phyloP scores from a whole-genome alignment of 2,797 vertebrate species.

The Poecilia velifera region DNA sequence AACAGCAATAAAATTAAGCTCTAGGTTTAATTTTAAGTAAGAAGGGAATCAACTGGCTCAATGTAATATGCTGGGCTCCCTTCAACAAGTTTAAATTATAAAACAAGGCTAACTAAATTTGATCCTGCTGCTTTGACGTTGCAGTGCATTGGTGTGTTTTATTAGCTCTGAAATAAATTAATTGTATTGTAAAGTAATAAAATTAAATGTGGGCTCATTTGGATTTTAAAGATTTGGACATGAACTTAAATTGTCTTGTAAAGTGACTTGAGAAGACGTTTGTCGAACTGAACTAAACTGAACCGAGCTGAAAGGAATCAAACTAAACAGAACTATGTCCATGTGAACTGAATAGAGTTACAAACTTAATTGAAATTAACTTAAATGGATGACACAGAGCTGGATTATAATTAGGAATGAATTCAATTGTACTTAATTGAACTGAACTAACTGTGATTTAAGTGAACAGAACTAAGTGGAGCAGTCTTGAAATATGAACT shows the following conservation, averaged over 20 bases:
- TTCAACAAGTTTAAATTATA: background rate
- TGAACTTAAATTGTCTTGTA: background rate
- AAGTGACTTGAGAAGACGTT: background rate
- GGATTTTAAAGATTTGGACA: background rate
- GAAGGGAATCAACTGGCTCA: background rate
- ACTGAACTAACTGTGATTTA: background rate
- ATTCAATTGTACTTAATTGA: background rate
- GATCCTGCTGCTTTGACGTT: background rate
- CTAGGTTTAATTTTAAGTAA: conserved; percentile 4
- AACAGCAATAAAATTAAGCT: background rate
- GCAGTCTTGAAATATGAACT: background rate
- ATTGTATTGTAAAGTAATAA: background rate
- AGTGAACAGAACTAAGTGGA: background rate
- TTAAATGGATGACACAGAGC: background rate
- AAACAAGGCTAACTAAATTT: background rate
- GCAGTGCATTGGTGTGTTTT: background rate
- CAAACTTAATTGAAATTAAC: background rate
- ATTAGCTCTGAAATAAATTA: background rate
- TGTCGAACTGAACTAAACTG: background rate
- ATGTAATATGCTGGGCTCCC: background rate
- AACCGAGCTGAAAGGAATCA: background rate
- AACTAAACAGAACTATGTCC: background rate
- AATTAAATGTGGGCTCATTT: background rate
- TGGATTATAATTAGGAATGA: background rate
- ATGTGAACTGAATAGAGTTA: background rate